Conservation (phyloP, 2,797 vertebrate genomes). For the Clarias laeviceps region DNA sequence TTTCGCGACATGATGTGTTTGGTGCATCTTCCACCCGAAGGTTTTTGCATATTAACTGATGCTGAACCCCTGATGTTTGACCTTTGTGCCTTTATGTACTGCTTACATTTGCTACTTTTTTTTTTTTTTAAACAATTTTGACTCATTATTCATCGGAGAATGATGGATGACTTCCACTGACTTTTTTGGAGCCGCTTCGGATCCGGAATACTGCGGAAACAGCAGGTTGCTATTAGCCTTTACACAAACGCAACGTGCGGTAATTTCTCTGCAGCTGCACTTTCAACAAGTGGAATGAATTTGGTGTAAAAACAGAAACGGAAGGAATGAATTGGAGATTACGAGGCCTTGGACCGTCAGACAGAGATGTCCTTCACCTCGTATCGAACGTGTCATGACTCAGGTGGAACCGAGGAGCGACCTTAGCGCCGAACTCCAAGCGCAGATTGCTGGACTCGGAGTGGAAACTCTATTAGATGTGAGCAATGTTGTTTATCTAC, state of each 20-base stretch:
- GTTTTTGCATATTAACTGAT: neutral
- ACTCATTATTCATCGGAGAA: constrained; percentile 9
- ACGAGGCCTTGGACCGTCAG: neutral
- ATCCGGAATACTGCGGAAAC: constrained; percentile 18
- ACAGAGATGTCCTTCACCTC: neutral
- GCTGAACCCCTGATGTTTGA: neutral
- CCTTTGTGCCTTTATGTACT: neutral
- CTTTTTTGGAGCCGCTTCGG: neutral
- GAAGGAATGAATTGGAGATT: constrained; percentile 6
- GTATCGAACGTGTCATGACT: neutral
- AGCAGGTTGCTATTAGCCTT: constrained; percentile 23
- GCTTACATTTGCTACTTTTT: neutral
- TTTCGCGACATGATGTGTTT: no score
- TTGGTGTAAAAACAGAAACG: neutral
- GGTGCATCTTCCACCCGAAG: neutral
- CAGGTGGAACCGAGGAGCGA: constrained; percentile 27
- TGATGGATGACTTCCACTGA: constrained; percentile 25
- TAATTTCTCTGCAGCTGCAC: constrained; percentile 22
- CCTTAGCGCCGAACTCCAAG: constrained; percentile 40
- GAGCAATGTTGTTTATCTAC: constrained; percentile 56
- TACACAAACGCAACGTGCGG: constrained; percentile 6
- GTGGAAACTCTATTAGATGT: constrained; percentile 52
- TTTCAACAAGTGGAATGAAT: constrained; percentile 6
- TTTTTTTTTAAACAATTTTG: neutral
- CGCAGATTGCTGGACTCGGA: neutral